Evolutionary conservation across 1,140 invertebrate genomes (phyloP).

Genomic region (Scaptomyza graminum): DNA sequence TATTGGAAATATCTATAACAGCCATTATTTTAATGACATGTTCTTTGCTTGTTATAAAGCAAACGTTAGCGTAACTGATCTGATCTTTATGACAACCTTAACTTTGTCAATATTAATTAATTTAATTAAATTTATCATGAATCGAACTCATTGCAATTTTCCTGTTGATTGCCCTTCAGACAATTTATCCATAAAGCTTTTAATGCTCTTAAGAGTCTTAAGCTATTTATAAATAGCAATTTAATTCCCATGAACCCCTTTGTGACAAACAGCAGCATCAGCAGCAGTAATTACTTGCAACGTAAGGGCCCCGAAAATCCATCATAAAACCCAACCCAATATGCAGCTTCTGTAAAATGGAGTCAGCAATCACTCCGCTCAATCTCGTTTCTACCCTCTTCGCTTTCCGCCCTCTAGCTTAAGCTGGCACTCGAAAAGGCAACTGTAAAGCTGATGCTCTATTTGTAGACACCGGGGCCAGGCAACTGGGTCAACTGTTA

Average conservation of each 20-base stretch:
- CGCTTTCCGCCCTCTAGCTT: too few relatives aligned
- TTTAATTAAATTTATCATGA: background rate
- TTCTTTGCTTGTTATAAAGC: too few relatives aligned
- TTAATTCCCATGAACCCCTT: conserved; percentile 37
- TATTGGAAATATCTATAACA: too few relatives aligned
- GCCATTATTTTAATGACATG: too few relatives aligned
- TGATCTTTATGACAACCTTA: background rate
- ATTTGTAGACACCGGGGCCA: conserved; percentile 58
- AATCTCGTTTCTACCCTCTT: background rate
- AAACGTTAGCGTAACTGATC: too few relatives aligned
- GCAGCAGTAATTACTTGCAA: conserved; percentile 7
- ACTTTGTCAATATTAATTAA: background rate
- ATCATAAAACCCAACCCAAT: conserved; percentile 25
- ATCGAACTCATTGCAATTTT: conserved; percentile 14
- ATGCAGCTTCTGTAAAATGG: conserved; percentile 21
- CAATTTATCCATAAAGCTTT: conserved; percentile 29
- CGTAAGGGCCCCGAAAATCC: conserved; percentile 35
- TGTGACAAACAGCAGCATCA: background rate
- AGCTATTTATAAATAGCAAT: conserved; percentile 46
- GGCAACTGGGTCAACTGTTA: conserved; percentile 69
- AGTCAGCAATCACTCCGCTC: conserved; percentile 8
- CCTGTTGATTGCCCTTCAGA: conserved; percentile 8
- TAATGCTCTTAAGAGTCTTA: conserved; percentile 24
- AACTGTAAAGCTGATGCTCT: conserved; percentile 44
- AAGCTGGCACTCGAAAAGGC: background rate